These are phyloP conservation scores for Mormyrus proboscirostris DNA, from an alignment of 2,797 vertebrate species.

Conservation along the genomic window DNA sequence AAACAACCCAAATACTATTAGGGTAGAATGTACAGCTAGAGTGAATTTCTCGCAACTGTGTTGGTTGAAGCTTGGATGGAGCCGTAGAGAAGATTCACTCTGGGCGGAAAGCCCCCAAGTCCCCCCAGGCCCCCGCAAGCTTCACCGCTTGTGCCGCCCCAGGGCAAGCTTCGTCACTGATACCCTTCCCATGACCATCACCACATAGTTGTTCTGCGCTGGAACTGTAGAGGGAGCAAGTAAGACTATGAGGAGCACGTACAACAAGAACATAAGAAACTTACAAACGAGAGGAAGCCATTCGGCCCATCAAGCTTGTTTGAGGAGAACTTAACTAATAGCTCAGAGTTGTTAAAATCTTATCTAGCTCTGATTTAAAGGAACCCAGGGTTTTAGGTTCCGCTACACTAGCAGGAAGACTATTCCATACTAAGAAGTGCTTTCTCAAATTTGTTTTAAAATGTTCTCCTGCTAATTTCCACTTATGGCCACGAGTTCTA, in stretches of 20 bases:
- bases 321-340: too few relatives aligned
- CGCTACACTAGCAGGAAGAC: too few relatives aligned
- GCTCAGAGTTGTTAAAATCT: too few relatives aligned
- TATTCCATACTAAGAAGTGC: too few relatives aligned
- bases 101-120: background rate
- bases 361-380: too few relatives aligned
- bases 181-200: background rate
- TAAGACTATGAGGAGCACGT: background rate
- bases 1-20: background rate
- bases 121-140: background rate
- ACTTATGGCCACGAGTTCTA: too few relatives aligned
- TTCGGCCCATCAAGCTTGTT: too few relatives aligned
- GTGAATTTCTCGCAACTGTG: background rate
- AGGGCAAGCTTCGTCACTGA: background rate
- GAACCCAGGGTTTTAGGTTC: too few relatives aligned
- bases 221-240: background rate
- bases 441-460: too few relatives aligned
- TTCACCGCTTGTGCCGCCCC: background rate
- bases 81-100: background rate
- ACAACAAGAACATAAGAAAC: too few relatives aligned
- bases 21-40: background rate
- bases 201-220: background rate
- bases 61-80: background rate
- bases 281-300: too few relatives aligned
- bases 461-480: too few relatives aligned